phyloP scores from a whole-genome alignment of 1,140 invertebrate species.

The Diorhabda carinulata region DNA sequence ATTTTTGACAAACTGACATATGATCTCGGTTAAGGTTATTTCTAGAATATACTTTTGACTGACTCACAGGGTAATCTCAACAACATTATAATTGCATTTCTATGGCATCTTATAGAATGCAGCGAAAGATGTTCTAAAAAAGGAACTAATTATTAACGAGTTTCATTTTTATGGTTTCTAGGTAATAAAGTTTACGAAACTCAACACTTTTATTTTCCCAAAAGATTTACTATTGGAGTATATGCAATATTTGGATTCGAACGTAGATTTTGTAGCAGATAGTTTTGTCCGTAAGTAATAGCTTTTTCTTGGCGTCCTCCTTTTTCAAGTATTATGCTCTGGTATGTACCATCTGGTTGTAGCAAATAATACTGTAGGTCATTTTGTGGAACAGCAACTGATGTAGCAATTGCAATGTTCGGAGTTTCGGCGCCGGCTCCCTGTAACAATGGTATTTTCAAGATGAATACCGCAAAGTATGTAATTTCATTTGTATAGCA shows the following conservation, averaged over 20 bases:
- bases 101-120: too few relatives aligned
- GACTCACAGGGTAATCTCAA: too few relatives aligned
- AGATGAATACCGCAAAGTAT: too few relatives aligned
- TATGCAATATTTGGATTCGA: slow-evolving; percentile 26
- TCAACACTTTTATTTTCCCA: slow-evolving; percentile 3
- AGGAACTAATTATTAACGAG: too few relatives aligned
- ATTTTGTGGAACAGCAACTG: slow-evolving; percentile 18
- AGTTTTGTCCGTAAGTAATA: slow-evolving; percentile 26
- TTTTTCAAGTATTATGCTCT: slow-evolving; percentile 26
- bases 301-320: slow-evolving; percentile 25
- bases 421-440: slow-evolving; percentile 10
- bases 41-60: too few relatives aligned
- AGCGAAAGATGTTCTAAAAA: too few relatives aligned
- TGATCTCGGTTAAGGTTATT: too few relatives aligned
- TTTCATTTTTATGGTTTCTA: too few relatives aligned
- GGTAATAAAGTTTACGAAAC: neutral
- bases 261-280: slow-evolving; percentile 30
- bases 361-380: slow-evolving; percentile 24
- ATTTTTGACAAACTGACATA: too few relatives aligned
- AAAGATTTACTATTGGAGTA: slow-evolving; percentile 24
- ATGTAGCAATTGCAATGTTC: slow-evolving; percentile 28
- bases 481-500: too few relatives aligned
- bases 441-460: neutral
- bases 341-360: slow-evolving; percentile 29
- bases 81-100: too few relatives aligned